These are phyloP conservation scores for Probaryconus sp. DNA, from an alignment of 1,140 invertebrate genomes.

Conservation along the genomic window DNA sequence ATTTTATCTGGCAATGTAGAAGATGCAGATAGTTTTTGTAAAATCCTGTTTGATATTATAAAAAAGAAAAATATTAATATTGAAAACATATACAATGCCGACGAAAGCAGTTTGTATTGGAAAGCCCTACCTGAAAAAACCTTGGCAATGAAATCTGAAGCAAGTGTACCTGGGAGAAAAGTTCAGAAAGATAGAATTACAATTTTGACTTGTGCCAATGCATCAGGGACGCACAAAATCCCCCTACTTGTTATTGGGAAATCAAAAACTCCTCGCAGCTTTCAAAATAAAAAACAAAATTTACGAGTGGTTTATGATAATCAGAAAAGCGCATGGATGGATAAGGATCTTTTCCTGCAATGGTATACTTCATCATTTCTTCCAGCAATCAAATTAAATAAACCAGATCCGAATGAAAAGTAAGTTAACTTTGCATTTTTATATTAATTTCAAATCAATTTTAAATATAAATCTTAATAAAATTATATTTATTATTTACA, in stretches of 20 bases:
- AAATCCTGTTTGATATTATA: conserved; percentile 2
- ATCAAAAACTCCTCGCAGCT: neutral
- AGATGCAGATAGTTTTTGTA: conserved; percentile 7
- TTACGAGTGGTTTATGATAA: no score
- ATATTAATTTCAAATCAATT: neutral
- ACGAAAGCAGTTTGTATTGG: conserved; percentile 61
- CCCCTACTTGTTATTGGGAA: conserved; percentile 16
- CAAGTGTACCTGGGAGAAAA: conserved; percentile 61
- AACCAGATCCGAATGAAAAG: no score
- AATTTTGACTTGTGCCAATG: conserved; percentile 13
- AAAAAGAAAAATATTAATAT: conserved; percentile 7
- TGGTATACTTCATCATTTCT: no score
- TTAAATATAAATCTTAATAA: neutral
- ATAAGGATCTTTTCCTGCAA: no score
- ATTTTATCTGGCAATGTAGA: conserved; percentile 19
- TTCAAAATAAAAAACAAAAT: neutral
- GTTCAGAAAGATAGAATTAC: conserved; percentile 28
- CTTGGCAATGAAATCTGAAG: conserved; percentile 1
- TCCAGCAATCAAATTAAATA: no score
- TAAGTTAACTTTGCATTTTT: no score
- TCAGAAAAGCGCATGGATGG: no score
- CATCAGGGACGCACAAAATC: conserved; percentile 2
- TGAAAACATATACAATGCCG: conserved; percentile 60
- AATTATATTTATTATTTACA: neutral
- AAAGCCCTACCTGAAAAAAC: conserved; percentile 68